These are phyloP conservation scores for Carterocephalus palaemon DNA, from an alignment of 2,888 invertebrate species.

Conservation along the genomic window DNA sequence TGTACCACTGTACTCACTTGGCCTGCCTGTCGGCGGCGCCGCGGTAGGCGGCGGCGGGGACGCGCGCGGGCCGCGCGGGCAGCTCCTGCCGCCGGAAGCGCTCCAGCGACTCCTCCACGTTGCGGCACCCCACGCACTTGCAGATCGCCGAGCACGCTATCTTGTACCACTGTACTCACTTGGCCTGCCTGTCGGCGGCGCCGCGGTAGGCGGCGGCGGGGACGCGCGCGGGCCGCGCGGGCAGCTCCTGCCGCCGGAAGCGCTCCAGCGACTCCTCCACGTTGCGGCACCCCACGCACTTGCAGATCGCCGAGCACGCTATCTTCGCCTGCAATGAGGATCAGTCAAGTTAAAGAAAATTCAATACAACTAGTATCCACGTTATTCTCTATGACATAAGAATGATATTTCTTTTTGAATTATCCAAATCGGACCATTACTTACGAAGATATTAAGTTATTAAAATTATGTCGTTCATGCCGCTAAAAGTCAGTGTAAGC, in stretches of 20 bases:
- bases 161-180: too few relatives aligned
- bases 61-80: conserved; percentile 31
- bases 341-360: conserved; percentile 31
- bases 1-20: too few relatives aligned
- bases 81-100: conserved; percentile 36
- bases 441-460: not conserved
- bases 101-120: conserved; percentile 92
- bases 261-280: conserved; percentile 89
- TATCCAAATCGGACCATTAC: too few relatives aligned
- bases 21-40: conserved; percentile 34
- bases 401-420: too few relatives aligned
- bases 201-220: conserved; percentile 33
- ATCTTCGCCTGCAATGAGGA: conserved; percentile 96
- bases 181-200: conserved; percentile 33
- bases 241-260: conserved; percentile 31
- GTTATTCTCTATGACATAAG: too few relatives aligned
- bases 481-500: too few relatives aligned
- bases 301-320: conserved; percentile 91
- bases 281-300: conserved; percentile 97
- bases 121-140: conserved; percentile 97
- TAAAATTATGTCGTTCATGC: too few relatives aligned
- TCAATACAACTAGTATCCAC: conserved; percentile 17
- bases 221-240: conserved; percentile 33
- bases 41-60: conserved; percentile 34
- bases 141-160: conserved; percentile 96